Evolutionary conservation across 2,113 vertebrate genomes (phyloP).

Genomic region (Chloebia gouldiae): DNA sequence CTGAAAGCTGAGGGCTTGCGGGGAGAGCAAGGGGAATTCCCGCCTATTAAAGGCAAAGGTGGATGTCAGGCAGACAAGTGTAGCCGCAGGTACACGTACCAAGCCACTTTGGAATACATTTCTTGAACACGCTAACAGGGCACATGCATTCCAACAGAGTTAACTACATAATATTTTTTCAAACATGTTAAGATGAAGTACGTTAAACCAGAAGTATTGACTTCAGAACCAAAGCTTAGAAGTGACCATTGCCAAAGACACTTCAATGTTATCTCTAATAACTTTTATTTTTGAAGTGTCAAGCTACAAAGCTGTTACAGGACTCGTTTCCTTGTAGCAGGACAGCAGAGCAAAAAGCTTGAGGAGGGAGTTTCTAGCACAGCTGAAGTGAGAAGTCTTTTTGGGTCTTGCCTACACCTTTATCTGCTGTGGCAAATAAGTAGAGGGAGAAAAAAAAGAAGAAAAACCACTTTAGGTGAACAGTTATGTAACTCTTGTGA

Average conservation of each 20-base stretch:
- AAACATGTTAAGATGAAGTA: fast-evolving
- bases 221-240: not conserved
- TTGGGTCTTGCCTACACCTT: not conserved
- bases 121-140: fast-evolving
- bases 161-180: fast-evolving
- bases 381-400: not conserved
- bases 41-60: not conserved
- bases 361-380: fast-evolving
- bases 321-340: fast-evolving
- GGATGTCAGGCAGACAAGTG: not conserved
- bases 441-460: not conserved
- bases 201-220: not conserved
- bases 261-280: not conserved
- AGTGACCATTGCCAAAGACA: not conserved
- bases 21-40: not conserved
- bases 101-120: fast-evolving
- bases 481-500: not conserved
- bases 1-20: fast-evolving
- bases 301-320: not conserved
- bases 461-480: not conserved
- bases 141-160: fast-evolving
- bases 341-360: not conserved
- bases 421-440: not conserved
- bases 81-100: fast-evolving
- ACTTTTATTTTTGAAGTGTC: not conserved